Evolutionary conservation across 2,113 vertebrate genomes (phyloP), one percentile per base, ranked within the genome.

Genomic region (Lepisosteus osseus): DNA sequence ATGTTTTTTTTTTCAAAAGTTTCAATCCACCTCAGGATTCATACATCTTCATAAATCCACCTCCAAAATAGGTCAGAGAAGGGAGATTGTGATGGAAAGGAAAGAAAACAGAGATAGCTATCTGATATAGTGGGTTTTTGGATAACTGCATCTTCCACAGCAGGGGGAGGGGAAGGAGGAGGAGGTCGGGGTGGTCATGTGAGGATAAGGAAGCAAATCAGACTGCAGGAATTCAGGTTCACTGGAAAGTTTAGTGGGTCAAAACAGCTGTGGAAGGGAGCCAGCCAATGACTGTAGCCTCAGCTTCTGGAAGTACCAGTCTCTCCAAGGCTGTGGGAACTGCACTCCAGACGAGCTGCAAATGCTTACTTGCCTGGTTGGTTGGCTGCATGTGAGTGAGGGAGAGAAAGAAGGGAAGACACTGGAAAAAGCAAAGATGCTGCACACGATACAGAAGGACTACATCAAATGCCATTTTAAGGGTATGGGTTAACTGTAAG

Each of bases 241-340:
- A 81, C 67, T 77, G 71, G 44, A 56, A 70, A 80, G 76, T 90
- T 90, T 87, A 90, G 78, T 86, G 82, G 83, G 85, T 82, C 86
- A 85, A 68, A 82, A 70, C 72, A 67, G 71, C 72, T 79, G 84
- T 78, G 82, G 80, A 82, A 45, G 54, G 65, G 47, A 75, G 78
- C 79, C 83, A 82, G 77, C 72, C 71, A 78, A 84, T 78, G 41
- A 77, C 41, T 14, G 14, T 17, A 45, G 74, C 65, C 65, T 61
- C 41, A 51, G 55, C 55, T 62, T 71, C 73, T 71, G 73, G 72
- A 17, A 67, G 76, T 47, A 67, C 44, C 55, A 72, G 72, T 51
- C 15, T 40, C 70, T 68, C 14, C 8, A 40, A 67, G 64, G 42
- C 61, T 57, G 68, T 12, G 62, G 43, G 63, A 70, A 54, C 54